These are phyloP conservation scores for Synergus laeviventris DNA, from an alignment of 2,888 invertebrate species.

Conservation along the genomic window DNA sequence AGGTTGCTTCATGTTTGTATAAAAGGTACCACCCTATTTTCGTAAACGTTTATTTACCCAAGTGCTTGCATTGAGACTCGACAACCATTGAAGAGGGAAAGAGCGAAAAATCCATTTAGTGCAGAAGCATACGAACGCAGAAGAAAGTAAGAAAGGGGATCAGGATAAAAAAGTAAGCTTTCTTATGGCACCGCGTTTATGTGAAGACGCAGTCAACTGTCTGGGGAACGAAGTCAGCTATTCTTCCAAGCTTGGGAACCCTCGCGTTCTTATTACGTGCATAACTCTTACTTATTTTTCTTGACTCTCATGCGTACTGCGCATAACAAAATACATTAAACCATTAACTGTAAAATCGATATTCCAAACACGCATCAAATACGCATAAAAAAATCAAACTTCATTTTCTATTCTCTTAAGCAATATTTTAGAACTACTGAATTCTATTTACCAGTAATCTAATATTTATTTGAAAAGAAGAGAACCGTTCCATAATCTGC, in stretches of 20 bases:
- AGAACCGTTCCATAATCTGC: background rate
- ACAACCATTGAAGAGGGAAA: background rate
- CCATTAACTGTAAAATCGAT: background rate
- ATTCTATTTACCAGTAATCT: background rate
- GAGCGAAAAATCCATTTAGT: background rate
- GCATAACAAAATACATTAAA: background rate
- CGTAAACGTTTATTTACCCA: background rate
- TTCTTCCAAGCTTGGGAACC: background rate
- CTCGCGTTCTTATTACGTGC: background rate
- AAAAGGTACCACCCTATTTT: background rate
- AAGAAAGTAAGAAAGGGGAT: background rate
- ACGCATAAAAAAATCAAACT: background rate
- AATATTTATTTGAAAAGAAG: background rate
- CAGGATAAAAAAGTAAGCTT: background rate
- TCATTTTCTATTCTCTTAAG: background rate
- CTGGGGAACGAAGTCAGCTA: background rate
- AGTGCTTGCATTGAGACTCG: background rate
- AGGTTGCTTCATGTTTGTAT: background rate
- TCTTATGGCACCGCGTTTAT: background rate
- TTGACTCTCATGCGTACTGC: background rate
- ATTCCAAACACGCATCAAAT: background rate
- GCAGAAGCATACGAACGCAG: background rate
- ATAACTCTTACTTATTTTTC: background rate
- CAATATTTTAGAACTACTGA: background rate
- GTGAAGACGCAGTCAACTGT: background rate